Evolutionary conservation across 30 jellyfish, hydroid and myxozoan species (phyloP).

Genomic region (Haliclystus octoradiatus): DNA sequence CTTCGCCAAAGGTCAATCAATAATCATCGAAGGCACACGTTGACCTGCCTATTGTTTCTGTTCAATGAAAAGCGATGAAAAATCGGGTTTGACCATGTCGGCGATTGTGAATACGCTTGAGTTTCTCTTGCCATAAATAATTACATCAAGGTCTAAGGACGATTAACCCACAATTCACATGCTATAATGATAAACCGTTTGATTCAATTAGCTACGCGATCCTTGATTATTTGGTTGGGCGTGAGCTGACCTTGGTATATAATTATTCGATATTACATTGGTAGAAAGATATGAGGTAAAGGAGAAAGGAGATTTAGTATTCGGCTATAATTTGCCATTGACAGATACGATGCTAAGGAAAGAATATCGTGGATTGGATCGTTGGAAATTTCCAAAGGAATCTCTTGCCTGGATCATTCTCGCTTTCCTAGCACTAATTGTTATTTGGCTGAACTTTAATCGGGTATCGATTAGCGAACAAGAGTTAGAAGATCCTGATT

Average conservation of each 20-base stretch:
- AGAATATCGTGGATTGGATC: neutral
- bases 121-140: neutral
- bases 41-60: neutral
- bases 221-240: too few species aligned
- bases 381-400: neutral
- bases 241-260: too few species aligned
- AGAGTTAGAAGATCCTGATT: too few species aligned
- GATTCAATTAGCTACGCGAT: too few species aligned
- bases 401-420: neutral
- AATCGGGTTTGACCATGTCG: neutral
- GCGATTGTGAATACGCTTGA: neutral
- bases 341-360: neutral
- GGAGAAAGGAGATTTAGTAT: too few species aligned
- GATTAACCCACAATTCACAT: too few species aligned
- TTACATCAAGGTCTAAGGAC: constrained; percentile 2
- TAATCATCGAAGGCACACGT: too few species aligned
- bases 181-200: too few species aligned
- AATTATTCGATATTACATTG: too few species aligned
- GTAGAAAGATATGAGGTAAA: too few species aligned
- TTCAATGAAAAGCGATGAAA: neutral
- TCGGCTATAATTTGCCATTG: too few species aligned
- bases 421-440: neutral
- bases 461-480: neutral
- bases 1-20: too few species aligned
- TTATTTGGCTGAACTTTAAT: neutral